phyloP scores from a whole-genome alignment of 1,140 invertebrate genomes.

The Sinonovacula constricta region DNA sequence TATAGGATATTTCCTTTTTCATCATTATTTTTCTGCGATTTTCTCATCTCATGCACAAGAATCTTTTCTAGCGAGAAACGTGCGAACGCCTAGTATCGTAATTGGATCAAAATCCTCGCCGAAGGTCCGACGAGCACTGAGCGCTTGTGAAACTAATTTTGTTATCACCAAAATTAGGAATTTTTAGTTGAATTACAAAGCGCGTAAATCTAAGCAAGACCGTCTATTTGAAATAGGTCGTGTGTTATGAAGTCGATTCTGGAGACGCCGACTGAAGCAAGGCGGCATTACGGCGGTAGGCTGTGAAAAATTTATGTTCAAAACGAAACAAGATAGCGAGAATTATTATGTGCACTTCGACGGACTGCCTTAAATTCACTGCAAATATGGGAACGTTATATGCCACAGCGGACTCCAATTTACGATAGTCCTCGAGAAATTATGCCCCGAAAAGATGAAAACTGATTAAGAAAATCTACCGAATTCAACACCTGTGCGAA shows the following conservation, averaged over 20 bases:
- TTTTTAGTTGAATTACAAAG: slow-evolving; percentile 44
- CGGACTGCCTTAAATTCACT: background rate
- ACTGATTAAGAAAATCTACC: too few relatives aligned
- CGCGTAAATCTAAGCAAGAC: slow-evolving; percentile 19
- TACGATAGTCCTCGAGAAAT: slow-evolving; percentile 28
- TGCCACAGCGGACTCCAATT: background rate
- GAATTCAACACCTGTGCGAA: too few relatives aligned
- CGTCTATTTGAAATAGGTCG: background rate
- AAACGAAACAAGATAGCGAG: background rate
- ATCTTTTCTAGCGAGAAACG: slow-evolving; percentile 27
- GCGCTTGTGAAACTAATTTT: slow-evolving; percentile 23
- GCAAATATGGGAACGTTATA: background rate
- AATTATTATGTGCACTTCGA: background rate
- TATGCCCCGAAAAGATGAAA: too few relatives aligned
- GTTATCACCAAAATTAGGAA: slow-evolving; percentile 23
- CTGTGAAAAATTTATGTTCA: background rate
- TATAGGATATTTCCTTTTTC: background rate
- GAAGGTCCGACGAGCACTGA: background rate
- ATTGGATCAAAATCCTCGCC: background rate
- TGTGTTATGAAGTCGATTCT: background rate
- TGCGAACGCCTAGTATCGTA: background rate
- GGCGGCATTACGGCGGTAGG: background rate
- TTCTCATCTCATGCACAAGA: slow-evolving; percentile 50
- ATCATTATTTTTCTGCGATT: slow-evolving; percentile 25
- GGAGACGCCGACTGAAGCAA: background rate